Evolutionary conservation across 1,140 invertebrate species (phyloP), one percentile per base, ranked within the genome.

Genomic region (Caligus rogercresseyi): DNA sequence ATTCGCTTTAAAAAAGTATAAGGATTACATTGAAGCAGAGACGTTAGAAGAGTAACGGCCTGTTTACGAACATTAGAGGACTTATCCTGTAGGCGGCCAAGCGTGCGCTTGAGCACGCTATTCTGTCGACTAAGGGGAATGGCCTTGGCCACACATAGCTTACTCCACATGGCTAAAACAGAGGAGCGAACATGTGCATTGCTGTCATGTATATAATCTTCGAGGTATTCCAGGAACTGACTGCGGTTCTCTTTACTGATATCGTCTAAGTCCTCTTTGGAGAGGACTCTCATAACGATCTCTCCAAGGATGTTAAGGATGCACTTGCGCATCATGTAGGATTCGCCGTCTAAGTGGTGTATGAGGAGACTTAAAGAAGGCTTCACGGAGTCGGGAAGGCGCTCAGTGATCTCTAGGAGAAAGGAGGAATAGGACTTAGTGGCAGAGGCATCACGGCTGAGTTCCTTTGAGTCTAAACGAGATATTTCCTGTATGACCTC

Each of bases 201-300:
- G 1, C 79, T 69, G 72, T 93, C 89, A 66, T 84, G 79, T 53
- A 90, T 79, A 70, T 91, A 87, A n/a, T 86, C 81, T 69, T 85
- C 76, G 2, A 90, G 72, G 66, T 78, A 75, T 63, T 85, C 80
- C 1, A 89, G 74, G 64, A 86, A 83, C 67, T 83, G 78, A 69
- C 87, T 81, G 1, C 86, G 76, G 52, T 77, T 74, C 23, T 77
- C 72, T 67, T 79, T 79, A 53, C 79, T 73, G 65, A 82, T 81
- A n/a, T 81, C 77, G 25, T 78, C 74, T 11, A 89, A 72, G 24
- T 81, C 76, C 66, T 87, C 85, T 31, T 79, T 79, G 52, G 78
- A 82, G 1, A 90, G 72, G 57, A 81, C 78, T 65, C 79, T 78
- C 2, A 81, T 73, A 0, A 90, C 71, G 19, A 89, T 79, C 69